phyloP scores from a whole-genome alignment of 2,113 vertebrate species.

The Helogale parvula region DNA sequence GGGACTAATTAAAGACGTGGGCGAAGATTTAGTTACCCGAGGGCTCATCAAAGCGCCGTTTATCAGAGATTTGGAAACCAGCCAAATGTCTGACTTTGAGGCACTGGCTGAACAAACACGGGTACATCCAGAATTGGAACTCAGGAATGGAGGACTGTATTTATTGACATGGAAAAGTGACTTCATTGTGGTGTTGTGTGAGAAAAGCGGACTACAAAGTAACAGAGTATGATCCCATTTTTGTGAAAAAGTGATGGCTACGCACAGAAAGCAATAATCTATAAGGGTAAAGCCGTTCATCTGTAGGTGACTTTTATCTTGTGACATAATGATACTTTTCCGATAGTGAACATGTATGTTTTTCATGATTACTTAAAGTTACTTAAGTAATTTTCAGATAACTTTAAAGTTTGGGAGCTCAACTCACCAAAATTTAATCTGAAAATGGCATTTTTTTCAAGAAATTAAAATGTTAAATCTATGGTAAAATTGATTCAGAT shows the following conservation, averaged over 20 bases:
- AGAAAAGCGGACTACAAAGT: neutral
- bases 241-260: neutral
- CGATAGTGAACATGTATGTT: neutral
- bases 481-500: neutral
- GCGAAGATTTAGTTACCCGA: neutral
- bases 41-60: neutral
- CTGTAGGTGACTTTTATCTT: neutral
- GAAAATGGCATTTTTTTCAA: conserved; percentile 7
- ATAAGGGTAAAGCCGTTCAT: neutral
- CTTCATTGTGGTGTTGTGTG: neutral
- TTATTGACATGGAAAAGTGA: neutral
- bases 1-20: neutral
- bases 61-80: neutral
- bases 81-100: neutral
- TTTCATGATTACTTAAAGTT: too few species aligned
- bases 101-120: neutral
- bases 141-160: neutral
- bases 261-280: neutral
- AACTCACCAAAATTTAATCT: neutral
- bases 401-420: too few species aligned
- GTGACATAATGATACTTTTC: neutral
- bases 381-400: too few species aligned
- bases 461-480: conserved; percentile 13
- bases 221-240: neutral
- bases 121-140: neutral